Base-by-base conservation (phyloP, 2,888 invertebrate genomes). In the Tetranychus truncatus region DNA sequence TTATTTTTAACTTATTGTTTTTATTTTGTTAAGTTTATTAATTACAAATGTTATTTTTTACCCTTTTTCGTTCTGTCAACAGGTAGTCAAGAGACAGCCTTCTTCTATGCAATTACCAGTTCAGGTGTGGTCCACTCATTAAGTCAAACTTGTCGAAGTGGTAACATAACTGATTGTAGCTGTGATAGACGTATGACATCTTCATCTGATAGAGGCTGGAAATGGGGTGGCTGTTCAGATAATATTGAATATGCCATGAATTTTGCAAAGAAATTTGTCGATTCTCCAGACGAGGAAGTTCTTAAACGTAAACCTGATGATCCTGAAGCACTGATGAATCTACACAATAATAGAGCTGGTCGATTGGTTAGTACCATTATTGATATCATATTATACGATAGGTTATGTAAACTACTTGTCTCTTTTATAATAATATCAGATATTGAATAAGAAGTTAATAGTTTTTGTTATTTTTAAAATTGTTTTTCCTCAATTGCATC, bases 161-260 rank as follows among this genome's bases (percentile, higher is more conserved):
- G 86, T 24, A 86, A 86, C 80, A 81, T 87, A 73, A 85, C 86
- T 20, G 86, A 86, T 79, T 87, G 87, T 80, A 84, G 84, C 77
- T 87, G 87, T 81, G 85, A 85, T 80, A 79, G 82, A 73, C 83
- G 84, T 76, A 84, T 84, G 24, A 81, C 81, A 76, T 80, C 82
- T 7, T 15, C 55, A 34, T 83, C 84, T 21, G 83, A 84, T 4
- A 85, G 84, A 78, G 86, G 84, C 9, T 86, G 85, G 85, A 84
- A 85, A 80, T 86, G 86, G 86, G 86, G 86, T 5, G 86, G 86
- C 6, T 86, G 86, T 81, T 85, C 85, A 83, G 86, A 86, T 81
- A 85, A 87, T 81, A 82, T 86, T 44, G 82, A 84, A 76, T 86
- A 85, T 80, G 86, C 86, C 44, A 80, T 85, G 65, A 83, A 84